Evolutionary conservation across 2,113 vertebrate genomes (phyloP).

Genomic region (Pionites leucogaster): DNA sequence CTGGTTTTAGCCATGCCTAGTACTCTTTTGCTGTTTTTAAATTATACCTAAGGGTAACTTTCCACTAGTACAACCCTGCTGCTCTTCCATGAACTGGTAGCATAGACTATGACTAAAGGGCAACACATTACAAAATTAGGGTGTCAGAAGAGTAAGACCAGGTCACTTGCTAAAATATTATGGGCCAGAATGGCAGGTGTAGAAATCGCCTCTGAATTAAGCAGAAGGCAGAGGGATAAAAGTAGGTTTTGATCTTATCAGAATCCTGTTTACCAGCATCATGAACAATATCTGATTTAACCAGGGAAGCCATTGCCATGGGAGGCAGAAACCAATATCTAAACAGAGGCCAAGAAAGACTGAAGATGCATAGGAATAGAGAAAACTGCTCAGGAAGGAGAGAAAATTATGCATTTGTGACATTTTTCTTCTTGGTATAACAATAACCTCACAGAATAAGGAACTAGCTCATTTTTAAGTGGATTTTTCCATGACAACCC

Average conservation of each 20-base stretch:
- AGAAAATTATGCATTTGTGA: neutral
- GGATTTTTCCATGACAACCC: neutral
- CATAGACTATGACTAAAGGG: neutral
- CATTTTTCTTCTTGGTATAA: neutral
- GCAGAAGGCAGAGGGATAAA: neutral
- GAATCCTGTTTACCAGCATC: neutral
- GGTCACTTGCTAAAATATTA: neutral
- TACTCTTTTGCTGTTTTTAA: neutral
- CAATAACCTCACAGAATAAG: neutral
- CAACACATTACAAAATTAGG: neutral
- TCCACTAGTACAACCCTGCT: neutral
- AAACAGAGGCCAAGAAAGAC: neutral
- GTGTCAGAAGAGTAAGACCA: neutral
- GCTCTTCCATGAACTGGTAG: neutral
- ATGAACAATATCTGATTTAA: neutral
- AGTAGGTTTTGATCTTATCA: neutral
- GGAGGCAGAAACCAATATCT: neutral
- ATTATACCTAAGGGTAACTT: neutral
- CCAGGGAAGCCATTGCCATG: neutral
- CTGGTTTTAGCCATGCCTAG: neutral
- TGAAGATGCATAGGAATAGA: neutral
- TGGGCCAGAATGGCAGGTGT: neutral
- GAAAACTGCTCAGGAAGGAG: neutral
- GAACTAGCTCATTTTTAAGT: neutral
- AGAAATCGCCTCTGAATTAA: neutral